Evolutionary conservation across 1,140 invertebrate genomes (phyloP).

Genomic region (Eueides isabella): DNA sequence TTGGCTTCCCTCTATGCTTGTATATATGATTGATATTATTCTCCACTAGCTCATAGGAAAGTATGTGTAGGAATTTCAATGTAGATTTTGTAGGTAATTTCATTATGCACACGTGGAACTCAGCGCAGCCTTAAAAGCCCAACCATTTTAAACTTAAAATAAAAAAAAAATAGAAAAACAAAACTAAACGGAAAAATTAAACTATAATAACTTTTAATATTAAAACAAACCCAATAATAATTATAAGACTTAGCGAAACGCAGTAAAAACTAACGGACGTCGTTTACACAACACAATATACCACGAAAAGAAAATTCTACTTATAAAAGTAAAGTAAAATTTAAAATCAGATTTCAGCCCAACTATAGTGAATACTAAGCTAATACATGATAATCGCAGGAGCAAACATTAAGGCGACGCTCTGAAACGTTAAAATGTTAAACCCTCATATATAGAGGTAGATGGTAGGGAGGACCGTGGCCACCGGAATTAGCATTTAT

Average conservation of each 20-base stretch:
- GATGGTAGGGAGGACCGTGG: slow-evolving; percentile 11
- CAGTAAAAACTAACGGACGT: background rate
- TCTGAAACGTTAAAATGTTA: slow-evolving; percentile 29
- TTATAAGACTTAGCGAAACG: background rate
- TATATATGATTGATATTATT: too few species aligned
- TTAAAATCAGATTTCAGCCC: background rate
- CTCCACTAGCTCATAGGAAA: too few species aligned
- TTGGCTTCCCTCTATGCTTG: too few species aligned
- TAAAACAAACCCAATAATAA: background rate
- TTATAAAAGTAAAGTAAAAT: slow-evolving; percentile 1
- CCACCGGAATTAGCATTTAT: slow-evolving; percentile 46
- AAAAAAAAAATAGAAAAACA: background rate
- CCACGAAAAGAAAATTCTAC: background rate
- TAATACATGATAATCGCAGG: slow-evolving; percentile 33
- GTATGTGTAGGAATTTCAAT: too few species aligned
- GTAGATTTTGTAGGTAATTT: too few species aligned
- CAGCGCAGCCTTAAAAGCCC: too few species aligned
- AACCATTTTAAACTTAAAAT: too few species aligned
- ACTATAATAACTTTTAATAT: background rate
- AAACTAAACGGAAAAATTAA: background rate
- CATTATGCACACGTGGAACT: too few species aligned
- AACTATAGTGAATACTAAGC: slow-evolving; percentile 1
- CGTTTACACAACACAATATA: background rate
- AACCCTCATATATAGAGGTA: slow-evolving; percentile 35
- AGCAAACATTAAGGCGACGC: slow-evolving; percentile 34